phyloP scores from a whole-genome alignment of 2,797 vertebrate species.

The Eleutherodactylus coqui region DNA sequence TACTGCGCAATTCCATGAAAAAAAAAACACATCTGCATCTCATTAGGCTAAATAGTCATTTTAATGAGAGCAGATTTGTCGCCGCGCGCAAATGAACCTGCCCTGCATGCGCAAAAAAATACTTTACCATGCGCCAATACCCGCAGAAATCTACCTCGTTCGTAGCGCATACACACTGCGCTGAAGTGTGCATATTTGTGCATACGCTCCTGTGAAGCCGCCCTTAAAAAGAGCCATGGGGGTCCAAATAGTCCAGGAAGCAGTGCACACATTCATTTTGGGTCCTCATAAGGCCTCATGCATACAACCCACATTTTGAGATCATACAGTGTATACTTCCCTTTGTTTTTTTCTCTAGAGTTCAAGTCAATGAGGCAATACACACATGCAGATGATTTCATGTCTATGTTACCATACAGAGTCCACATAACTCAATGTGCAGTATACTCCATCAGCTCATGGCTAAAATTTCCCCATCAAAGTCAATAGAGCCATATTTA shows the following conservation, averaged over 20 bases:
- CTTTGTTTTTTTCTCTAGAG: background rate
- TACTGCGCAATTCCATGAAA: too few species aligned
- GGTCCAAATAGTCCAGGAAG: background rate
- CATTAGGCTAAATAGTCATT: too few species aligned
- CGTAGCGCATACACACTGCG: too few species aligned
- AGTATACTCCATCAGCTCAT: background rate
- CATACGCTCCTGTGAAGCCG: too few species aligned
- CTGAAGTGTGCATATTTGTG: too few species aligned
- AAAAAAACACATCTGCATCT: too few species aligned
- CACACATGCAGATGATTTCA: background rate
- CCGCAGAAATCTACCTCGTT: too few species aligned
- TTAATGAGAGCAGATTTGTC: too few species aligned
- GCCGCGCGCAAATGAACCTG: too few species aligned
- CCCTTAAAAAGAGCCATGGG: background rate
- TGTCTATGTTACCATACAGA: background rate
- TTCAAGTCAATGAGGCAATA: background rate
- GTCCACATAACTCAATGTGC: background rate
- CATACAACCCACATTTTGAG: background rate
- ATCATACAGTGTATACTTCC: background rate
- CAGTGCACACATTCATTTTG: background rate
- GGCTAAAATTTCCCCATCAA: background rate
- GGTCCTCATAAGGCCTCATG: background rate
- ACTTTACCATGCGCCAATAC: too few species aligned
- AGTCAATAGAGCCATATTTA: background rate
- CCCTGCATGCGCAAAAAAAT: too few species aligned